Conservation (phyloP, 64 coral and sea anemone species). For the Cladopsammia gracilis region DNA sequence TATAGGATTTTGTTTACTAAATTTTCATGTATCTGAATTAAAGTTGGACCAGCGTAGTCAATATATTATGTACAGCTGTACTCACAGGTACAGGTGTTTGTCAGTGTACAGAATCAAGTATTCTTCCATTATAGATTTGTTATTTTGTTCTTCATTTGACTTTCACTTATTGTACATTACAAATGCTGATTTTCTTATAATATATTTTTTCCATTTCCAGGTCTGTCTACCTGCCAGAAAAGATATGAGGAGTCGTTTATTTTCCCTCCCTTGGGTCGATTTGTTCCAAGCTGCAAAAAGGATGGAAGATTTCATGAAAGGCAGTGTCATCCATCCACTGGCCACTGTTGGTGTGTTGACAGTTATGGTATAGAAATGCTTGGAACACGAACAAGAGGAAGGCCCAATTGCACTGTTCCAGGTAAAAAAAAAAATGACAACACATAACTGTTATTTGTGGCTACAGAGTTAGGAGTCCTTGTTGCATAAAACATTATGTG, state of each 20-base stretch:
- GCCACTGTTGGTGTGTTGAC: slow-evolving; percentile 72
- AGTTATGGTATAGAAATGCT: slow-evolving; percentile 49
- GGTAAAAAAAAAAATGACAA: background rate
- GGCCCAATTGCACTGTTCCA: slow-evolving; percentile 26
- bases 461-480: no score
- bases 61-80: no score
- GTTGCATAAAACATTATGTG: no score
- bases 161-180: background rate
- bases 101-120: background rate
- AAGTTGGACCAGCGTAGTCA: no score
- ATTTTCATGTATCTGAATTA: no score
- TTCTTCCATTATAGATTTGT: background rate
- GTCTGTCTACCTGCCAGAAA: slow-evolving; percentile 31
- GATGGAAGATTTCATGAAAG: slow-evolving; percentile 43
- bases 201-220: background rate
- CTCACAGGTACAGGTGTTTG: background rate
- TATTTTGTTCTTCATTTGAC: background rate
- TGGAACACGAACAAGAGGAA: slow-evolving; percentile 51
- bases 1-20: no score
- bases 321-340: slow-evolving; percentile 54
- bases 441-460: background rate
- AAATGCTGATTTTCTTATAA: background rate
- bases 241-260: slow-evolving; percentile 32
- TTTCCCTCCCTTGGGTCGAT: slow-evolving; percentile 27
- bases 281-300: slow-evolving; percentile 34